Conservation (phyloP, 2,113 vertebrate genomes). For the Pungitius pungitius region DNA sequence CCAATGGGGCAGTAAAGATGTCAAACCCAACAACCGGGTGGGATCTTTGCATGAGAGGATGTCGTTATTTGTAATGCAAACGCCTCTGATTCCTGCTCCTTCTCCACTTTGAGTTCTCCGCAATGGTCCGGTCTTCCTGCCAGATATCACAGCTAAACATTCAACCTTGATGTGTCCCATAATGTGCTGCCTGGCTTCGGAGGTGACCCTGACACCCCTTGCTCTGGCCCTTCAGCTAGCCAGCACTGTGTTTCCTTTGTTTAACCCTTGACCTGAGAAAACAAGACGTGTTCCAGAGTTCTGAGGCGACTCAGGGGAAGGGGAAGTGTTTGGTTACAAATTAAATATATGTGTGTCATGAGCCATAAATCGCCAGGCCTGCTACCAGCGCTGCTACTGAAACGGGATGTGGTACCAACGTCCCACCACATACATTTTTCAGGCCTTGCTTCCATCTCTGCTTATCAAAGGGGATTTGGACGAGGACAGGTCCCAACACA, state of each 20-base stretch:
- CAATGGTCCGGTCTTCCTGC: conserved; percentile 51
- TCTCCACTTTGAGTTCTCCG: conserved; percentile 57
- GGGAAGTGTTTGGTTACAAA: conserved; percentile 99
- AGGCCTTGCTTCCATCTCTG: conserved; percentile 68
- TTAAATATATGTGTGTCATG: conserved; percentile 97
- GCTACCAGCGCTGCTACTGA: conserved; percentile 82
- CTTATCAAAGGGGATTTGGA: conserved; percentile 67
- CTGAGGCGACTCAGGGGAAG: conserved; percentile 87
- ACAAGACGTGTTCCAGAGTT: conserved; percentile 89
- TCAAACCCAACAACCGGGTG: conserved; percentile 50
- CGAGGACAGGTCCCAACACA: conserved; percentile 37
- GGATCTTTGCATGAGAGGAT: conserved; percentile 12
- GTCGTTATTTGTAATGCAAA: conserved; percentile 35
- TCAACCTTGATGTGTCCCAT: conserved; percentile 78
- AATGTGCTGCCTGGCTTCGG: conserved; percentile 64
- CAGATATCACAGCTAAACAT: conserved; percentile 75
- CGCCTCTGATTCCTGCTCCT: conserved; percentile 20
- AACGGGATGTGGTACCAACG: conserved; percentile 80
- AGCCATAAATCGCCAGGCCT: conserved; percentile 88
- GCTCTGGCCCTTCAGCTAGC: conserved; percentile 52
- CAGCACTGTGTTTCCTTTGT: conserved; percentile 92
- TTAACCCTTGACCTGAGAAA: conserved; percentile 97
- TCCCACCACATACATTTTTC: conserved; percentile 86
- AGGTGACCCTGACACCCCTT: conserved; percentile 72
- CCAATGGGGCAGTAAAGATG: conserved; percentile 72